phyloP scores from a whole-genome alignment of 1,140 invertebrate species.

The Bombus polaris region DNA sequence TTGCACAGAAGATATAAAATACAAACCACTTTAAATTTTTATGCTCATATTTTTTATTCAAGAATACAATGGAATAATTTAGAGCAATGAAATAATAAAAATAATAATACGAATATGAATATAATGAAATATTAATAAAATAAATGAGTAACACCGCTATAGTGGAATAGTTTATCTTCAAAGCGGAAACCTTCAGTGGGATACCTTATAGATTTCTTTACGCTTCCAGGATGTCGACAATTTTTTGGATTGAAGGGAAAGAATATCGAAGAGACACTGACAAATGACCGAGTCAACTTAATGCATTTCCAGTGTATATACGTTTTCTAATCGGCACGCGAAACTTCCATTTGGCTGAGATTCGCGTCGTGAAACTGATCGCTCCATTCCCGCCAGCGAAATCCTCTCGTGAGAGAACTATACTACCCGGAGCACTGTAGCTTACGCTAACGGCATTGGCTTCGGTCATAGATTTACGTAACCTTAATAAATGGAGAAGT shows the following conservation, averaged over 20 bases:
- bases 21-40: no score
- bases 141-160: no score
- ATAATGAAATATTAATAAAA: no score
- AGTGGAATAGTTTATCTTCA: no score
- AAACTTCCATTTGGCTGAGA: conserved; percentile 39
- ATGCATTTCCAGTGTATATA: conserved; percentile 73
- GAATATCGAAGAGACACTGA: neutral
- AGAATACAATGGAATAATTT: no score
- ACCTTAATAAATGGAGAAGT: neutral
- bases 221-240: neutral
- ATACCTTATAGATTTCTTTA: neutral
- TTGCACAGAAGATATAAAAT: no score
- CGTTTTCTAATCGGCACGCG: conserved; percentile 64
- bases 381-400: conserved; percentile 14
- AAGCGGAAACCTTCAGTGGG: neutral
- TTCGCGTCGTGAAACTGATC: conserved; percentile 31
- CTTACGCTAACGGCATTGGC: conserved; percentile 16
- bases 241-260: neutral
- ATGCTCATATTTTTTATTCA: no score
- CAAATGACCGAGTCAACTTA: conserved; percentile 52
- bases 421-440: neutral
- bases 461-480: conserved; percentile 21
- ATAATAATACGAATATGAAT: no score
- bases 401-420: conserved; percentile 14
- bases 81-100: no score